Percentiles rank a stretch among this genome's conserved stretches.
These are phyloP conservation scores for Eurytemora carolleeae DNA, from an alignment of 1,140 invertebrate species.

Conservation along the genomic window DNA sequence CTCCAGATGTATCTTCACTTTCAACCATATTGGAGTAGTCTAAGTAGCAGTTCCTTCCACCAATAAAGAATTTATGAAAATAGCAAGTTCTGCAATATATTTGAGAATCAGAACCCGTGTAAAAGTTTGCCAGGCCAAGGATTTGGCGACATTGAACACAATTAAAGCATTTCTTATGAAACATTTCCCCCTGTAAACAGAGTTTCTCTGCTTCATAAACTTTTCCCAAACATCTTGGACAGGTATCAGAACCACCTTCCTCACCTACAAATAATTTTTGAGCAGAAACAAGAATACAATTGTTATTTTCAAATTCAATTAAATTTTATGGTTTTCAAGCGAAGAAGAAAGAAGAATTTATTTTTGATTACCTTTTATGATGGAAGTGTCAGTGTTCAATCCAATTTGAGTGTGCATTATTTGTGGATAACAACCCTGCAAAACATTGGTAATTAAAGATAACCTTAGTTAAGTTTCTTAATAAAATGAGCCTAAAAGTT, in stretches of 20 bases:
- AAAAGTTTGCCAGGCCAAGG: conserved; percentile 77
- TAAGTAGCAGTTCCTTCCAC: too few relatives aligned
- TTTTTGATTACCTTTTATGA: conserved; percentile 56
- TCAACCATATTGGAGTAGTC: too few relatives aligned
- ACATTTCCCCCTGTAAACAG: conserved; percentile 48
- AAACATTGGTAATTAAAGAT: background rate
- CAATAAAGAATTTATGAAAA: too few relatives aligned
- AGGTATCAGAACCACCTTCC: too few relatives aligned
- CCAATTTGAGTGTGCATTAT: background rate
- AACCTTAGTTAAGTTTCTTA: conserved; percentile 31
- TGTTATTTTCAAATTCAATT: too few relatives aligned
- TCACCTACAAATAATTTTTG: too few relatives aligned
- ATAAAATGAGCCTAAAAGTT: conserved; percentile 23
- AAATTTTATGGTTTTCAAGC: too few relatives aligned
- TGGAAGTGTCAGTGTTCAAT: conserved; percentile 45
- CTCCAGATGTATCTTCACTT: too few relatives aligned
- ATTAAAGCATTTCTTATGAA: conserved; percentile 79
- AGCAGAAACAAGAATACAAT: too few relatives aligned
- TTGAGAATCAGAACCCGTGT: conserved; percentile 73
- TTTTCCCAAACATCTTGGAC: too few relatives aligned
- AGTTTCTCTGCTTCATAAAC: conserved; percentile 71
- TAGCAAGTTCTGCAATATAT: conserved; percentile 51
- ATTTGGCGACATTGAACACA: conserved; percentile 79
- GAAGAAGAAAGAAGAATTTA: too few relatives aligned
- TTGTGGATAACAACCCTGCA: conserved; percentile 1